Base-by-base conservation (phyloP, 2,113 vertebrate genomes). In the Crotalus helleri region DNA sequence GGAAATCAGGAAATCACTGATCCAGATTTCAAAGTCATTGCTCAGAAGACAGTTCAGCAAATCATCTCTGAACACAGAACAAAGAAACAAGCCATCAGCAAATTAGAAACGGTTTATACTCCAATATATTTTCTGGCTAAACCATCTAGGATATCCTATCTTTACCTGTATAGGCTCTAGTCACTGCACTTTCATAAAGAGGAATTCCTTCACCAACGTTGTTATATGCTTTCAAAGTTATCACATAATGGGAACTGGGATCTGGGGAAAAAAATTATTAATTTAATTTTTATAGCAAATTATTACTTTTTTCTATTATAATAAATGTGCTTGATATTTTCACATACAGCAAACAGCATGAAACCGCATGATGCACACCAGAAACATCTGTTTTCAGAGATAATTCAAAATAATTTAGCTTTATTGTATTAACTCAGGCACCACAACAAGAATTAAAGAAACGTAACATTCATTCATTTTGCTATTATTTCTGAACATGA, bases 151-250 rank as follows among this genome's bases (percentile, higher is more conserved):
- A 81, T 49, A 33, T 55, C 33, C 54, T 9, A 0, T 13, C 2
- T 88, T 95, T 98, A 99, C 99, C 99, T 93, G 99, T 99, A 95
- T 99, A 99, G 0, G 98, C 98, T 91, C 99, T 97, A 94, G 99
- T 99, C 96, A 99, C 97, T 0, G 99, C 99, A 8, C 99, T 99
- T 97, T 99, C 99, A 0, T 99, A 99, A 91, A 99, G 98, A 0
- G 99, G 99, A 85, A 99, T 99, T 58, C 99, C 99, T 96, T 99
- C 99, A 0, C 99, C 99, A 59, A 99, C 98, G 0, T 99, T 99
- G 97, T 99, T 99, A 92, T 97, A 99, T 0, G 99, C 99, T 95
- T 99, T 99, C 96, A 99, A 97, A 21, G 99, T 99, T 95, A 99
- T 99, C 93, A 99, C 99, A 0, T 99, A 99, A 96, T 99, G 99